These are phyloP conservation scores for Antennarius maculatus DNA, from an alignment of 2,797 vertebrate species.

Conservation along the genomic window DNA sequence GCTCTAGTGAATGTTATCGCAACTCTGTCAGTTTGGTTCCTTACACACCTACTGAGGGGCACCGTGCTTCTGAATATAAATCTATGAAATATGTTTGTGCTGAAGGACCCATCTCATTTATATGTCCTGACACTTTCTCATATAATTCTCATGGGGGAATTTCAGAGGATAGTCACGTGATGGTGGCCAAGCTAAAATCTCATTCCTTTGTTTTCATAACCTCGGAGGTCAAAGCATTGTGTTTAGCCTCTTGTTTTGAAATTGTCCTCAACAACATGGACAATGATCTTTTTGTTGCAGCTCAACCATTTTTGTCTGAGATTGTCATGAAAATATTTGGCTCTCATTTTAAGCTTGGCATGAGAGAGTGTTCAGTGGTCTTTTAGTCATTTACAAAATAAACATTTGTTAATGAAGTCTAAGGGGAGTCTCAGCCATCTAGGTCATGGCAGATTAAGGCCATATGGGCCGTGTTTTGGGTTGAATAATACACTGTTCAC, in stretches of 20 bases:
- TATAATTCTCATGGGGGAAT: slow-evolving; percentile 43
- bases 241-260: slow-evolving; percentile 69
- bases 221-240: slow-evolving; percentile 73
- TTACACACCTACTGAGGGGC: not conserved
- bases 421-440: slow-evolving; percentile 4
- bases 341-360: slow-evolving; percentile 47
- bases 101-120: slow-evolving; percentile 40
- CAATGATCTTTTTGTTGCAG: slow-evolving; percentile 70
- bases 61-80: not conserved
- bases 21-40: slow-evolving; percentile 3
- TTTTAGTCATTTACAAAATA: slow-evolving; percentile 55
- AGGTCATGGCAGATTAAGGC: too few species aligned
- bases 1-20: slow-evolving; percentile 13
- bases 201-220: slow-evolving; percentile 70
- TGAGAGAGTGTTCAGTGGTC: slow-evolving; percentile 18
- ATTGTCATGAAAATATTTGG: slow-evolving; percentile 67
- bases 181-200: slow-evolving; percentile 45
- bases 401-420: slow-evolving; percentile 22
- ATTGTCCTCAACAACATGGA: slow-evolving; percentile 60
- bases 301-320: slow-evolving; percentile 51
- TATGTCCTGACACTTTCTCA: slow-evolving; percentile 30
- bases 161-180: slow-evolving; percentile 47
- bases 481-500: slow-evolving; percentile 5
- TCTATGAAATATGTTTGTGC: not conserved
- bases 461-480: slow-evolving; percentile 3